These are phyloP conservation scores for Peromyscus maniculatus DNA, from an alignment of 2,113 vertebrate genomes.

Conservation along the genomic window DNA sequence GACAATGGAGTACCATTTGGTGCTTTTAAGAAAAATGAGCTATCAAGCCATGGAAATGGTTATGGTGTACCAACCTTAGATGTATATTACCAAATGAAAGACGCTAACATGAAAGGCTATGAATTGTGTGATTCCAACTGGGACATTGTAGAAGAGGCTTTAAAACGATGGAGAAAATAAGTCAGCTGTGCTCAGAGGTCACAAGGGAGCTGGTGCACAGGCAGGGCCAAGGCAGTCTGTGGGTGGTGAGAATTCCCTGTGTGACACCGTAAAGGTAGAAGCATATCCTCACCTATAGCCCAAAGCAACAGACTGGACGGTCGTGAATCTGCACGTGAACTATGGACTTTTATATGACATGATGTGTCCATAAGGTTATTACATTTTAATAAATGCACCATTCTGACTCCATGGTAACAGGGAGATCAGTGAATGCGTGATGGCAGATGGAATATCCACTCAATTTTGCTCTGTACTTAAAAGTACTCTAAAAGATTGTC, in stretches of 20 bases:
- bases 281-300: background rate
- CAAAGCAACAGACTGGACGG: background rate
- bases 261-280: background rate
- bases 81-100: background rate
- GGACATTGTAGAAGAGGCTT: background rate
- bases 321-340: background rate
- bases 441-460: background rate
- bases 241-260: background rate
- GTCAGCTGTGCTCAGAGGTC: too few relatives aligned
- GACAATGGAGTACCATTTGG: background rate
- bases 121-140: background rate
- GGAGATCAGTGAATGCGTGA: accelerated
- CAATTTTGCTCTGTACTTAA: background rate
- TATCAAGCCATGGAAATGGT: background rate
- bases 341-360: background rate
- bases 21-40: background rate
- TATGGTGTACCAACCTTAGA: background rate
- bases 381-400: background rate
- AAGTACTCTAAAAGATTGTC: background rate
- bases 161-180: background rate
- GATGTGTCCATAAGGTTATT: background rate
- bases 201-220: too few relatives aligned
- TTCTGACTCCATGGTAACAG: background rate
- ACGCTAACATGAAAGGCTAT: background rate
- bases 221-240: too few relatives aligned